Evolutionary conservation across 1,140 invertebrate species (phyloP), one percentile per base, ranked within the genome.

Genomic region (Zaprionus ghesquierei): DNA sequence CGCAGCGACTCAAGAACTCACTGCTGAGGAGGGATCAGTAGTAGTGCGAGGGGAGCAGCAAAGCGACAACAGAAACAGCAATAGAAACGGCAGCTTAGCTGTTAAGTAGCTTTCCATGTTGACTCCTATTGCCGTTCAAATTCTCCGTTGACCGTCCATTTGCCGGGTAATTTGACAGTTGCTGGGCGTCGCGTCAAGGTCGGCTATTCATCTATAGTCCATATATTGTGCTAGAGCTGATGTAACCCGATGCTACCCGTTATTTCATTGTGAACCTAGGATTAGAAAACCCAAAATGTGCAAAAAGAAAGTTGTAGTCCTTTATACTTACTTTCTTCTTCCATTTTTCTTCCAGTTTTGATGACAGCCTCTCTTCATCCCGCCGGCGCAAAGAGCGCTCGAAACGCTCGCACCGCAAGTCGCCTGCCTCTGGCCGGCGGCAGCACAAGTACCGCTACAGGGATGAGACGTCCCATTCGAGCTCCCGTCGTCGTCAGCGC

Each of bases 301-400:
- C n/a, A n/a, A n/a, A n/a, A n/a, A n/a, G n/a, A n/a, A n/a, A n/a
- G n/a, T n/a, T n/a, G n/a, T n/a, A n/a, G 33, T n/a, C 5, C 1
- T 3, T 5, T 68, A 80, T 69, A 69, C 72, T 59, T 41, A 51
- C 35, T 62, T 29, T 53, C 13, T 12, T 35, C 60, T 44, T 59
- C n/a, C n/a, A 29, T 69, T 60, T 54, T 15, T 59, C 69, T 89
- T 89, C 15, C 92, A 94, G 94, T 92, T 94, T 94, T 91, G 82
- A 86, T 86, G 94, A 94, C 92, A 93, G 94, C 87, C 93, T 93
- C 87, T 94, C 93, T 20, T 79, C 82, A 20, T 77, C 82, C 72
- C 93, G 93, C 79, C 93, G 94, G 70, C 93, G 93, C 79, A 93
- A 94, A 92, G 93, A 94, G 91, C 93, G 94, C 69, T 94, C 94